Conservation (phyloP, 1,140 invertebrate species). For the Formica selysi region DNA sequence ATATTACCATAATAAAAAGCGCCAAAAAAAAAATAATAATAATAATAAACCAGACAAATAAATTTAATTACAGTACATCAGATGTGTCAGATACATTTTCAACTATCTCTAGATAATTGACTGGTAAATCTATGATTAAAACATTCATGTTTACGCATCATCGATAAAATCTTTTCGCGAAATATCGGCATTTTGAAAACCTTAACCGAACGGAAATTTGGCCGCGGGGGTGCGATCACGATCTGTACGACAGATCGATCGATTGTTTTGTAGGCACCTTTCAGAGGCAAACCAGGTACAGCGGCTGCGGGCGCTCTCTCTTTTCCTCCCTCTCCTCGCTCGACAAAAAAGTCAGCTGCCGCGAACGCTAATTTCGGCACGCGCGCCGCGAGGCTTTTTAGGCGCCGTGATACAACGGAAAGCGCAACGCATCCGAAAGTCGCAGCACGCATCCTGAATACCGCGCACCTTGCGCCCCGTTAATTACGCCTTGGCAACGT, state of each 20-base stretch:
- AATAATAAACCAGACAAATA: background rate
- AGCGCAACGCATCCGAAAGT: conserved; percentile 52
- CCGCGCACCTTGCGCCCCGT: conserved; percentile 49
- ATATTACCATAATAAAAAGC: background rate
- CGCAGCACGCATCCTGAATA: conserved; percentile 21
- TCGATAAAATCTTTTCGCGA: background rate
- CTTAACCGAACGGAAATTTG: background rate
- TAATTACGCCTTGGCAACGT: conserved; percentile 26
- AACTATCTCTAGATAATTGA: background rate
- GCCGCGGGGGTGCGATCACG: conserved; percentile 41
- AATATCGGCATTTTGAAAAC: background rate
- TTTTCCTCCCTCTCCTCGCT: conserved; percentile 12
- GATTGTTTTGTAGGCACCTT: background rate
- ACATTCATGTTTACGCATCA: background rate
- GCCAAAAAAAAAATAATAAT: background rate
- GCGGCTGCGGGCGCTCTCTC: conserved; percentile 7
- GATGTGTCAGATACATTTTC: background rate
- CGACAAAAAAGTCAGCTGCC: conserved; percentile 60
- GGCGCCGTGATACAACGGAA: conserved; percentile 58
- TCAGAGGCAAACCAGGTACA: background rate
- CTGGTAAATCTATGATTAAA: background rate
- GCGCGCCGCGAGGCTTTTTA: conserved; percentile 56
- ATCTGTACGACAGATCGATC: conserved; percentile 19
- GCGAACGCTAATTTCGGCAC: conserved; percentile 60
- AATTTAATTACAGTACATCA: background rate